A percentile compares a stretch with the other conserved stretches of the same genome.
Conservation (phyloP, 2,113 vertebrate species). For the Chloropsis cyanopogon region DNA sequence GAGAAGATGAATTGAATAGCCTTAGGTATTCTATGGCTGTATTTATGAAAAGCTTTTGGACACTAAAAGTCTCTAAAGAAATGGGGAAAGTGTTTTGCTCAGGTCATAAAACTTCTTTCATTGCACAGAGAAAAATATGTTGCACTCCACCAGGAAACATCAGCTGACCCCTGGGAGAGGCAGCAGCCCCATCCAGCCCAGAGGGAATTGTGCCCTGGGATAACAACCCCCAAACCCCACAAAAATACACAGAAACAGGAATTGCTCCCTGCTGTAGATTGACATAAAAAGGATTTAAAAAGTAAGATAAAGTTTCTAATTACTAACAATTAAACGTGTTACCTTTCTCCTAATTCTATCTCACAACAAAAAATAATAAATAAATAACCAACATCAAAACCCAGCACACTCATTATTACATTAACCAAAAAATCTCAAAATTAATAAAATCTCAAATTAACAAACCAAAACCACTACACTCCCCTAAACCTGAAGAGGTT, state of each 20-base stretch:
- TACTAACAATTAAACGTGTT: no score
- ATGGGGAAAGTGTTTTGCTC: background rate
- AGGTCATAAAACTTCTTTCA: background rate
- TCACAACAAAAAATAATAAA: no score
- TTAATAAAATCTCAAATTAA: no score
- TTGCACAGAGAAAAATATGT: background rate
- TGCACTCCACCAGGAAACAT: background rate
- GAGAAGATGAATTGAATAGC: slow-evolving; percentile 47
- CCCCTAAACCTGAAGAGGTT: background rate
- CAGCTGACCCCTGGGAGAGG: background rate
- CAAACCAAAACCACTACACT: no score
- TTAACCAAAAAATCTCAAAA: no score
- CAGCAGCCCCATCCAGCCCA: background rate
- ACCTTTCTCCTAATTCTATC: no score
- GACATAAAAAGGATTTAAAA: no score
- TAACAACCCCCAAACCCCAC: background rate
- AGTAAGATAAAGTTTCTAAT: no score
- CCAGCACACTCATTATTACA: no score
- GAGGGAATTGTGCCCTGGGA: background rate
- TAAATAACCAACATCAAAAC: no score
- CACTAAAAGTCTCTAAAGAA: slow-evolving; percentile 6
- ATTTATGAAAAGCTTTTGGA: slow-evolving; percentile 8
- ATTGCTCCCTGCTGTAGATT: no score
- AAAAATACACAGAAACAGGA: background rate
- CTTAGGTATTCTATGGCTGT: background rate